Conservation (phyloP, 2,888 invertebrate genomes). For the Erynnis tages region DNA sequence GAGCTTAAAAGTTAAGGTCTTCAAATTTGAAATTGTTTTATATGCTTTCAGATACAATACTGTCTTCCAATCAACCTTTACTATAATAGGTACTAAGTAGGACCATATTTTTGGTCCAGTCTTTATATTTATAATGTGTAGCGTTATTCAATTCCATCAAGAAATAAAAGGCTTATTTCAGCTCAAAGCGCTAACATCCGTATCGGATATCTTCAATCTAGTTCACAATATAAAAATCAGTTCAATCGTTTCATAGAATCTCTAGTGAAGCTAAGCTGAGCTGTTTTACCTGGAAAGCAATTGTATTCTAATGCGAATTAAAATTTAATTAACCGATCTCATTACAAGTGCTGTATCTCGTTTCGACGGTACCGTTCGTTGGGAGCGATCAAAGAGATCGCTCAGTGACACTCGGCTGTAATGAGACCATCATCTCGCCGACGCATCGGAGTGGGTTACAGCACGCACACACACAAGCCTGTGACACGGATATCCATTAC, state of each 20-base stretch:
- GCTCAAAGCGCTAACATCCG: background rate
- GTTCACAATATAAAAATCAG: too few species aligned
- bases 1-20: too few species aligned
- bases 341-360: slow-evolving; percentile 14
- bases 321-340: slow-evolving; percentile 18
- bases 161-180: background rate
- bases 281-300: too few species aligned
- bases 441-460: slow-evolving; percentile 6
- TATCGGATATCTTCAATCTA: too few species aligned
- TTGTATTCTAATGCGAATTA: slow-evolving; percentile 12
- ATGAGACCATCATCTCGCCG: slow-evolving; percentile 18
- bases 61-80: too few species aligned
- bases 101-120: too few species aligned
- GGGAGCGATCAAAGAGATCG: slow-evolving; percentile 18
- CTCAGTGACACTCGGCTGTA: slow-evolving; percentile 20
- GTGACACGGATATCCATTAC: background rate
- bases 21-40: too few species aligned
- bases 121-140: too few species aligned
- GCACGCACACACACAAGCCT: background rate
- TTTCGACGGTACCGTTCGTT: slow-evolving; percentile 10
- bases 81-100: too few species aligned
- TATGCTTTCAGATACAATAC: too few species aligned
- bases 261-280: too few species aligned
- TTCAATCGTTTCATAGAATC: too few species aligned
- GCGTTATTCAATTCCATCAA: background rate